A percentile compares a stretch with the other conserved stretches of the same genome.
These are phyloP conservation scores for Otocyon megalotis DNA, from an alignment of 2,113 vertebrate genomes.

Conservation along the genomic window DNA sequence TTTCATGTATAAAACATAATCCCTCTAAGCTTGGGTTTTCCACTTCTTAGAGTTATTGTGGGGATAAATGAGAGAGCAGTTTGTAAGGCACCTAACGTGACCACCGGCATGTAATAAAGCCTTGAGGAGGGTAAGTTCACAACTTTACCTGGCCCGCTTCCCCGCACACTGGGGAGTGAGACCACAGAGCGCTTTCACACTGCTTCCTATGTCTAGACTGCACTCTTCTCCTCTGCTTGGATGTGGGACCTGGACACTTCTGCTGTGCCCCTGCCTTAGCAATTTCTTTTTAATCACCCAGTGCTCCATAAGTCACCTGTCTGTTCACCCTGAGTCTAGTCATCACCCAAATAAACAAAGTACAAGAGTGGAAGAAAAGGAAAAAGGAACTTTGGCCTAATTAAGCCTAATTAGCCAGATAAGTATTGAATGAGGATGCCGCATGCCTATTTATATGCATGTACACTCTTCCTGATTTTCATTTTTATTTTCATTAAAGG, in stretches of 20 bases:
- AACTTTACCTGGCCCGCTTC: neutral
- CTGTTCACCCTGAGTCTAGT: neutral
- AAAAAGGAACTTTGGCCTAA: neutral
- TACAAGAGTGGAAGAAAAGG: neutral
- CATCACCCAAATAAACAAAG: neutral
- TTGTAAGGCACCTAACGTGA: neutral
- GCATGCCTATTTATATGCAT: neutral
- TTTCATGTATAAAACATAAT: neutral
- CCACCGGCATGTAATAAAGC: neutral
- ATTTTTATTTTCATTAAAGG: neutral
- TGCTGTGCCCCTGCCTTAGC: neutral
- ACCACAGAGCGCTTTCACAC: neutral
- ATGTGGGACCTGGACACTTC: neutral
- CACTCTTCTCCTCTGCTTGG: neutral
- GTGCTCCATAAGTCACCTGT: neutral
- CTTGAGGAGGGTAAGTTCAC: neutral
- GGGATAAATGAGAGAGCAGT: neutral
- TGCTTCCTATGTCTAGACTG: accelerated
- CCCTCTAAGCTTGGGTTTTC: neutral
- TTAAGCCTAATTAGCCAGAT: neutral
- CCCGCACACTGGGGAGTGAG: neutral
- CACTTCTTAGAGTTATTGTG: neutral
- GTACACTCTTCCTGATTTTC: neutral
- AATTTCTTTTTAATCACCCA: neutral
- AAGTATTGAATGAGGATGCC: neutral